Percentiles rank a stretch among this genome's conserved stretches.
Evolutionary conservation across 2,797 vertebrate species (phyloP).

Genomic region (Epinephelus coioides): DNA sequence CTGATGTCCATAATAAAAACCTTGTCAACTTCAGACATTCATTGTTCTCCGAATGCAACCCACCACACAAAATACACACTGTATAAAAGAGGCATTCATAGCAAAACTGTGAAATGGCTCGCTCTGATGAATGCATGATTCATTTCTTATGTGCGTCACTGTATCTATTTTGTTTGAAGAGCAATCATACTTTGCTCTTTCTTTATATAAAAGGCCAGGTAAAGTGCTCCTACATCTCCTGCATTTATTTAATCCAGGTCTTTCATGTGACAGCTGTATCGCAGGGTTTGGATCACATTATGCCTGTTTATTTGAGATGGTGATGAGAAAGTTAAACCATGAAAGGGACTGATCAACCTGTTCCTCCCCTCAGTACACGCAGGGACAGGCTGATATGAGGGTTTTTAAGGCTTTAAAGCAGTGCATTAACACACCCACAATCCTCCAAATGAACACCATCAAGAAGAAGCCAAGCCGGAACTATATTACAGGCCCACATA

Average conservation of each 20-base stretch:
- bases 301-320: neutral
- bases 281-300: neutral
- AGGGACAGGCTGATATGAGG: neutral
- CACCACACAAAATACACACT: slow-evolving; percentile 1
- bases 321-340: slow-evolving; percentile 27
- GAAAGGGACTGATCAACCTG: slow-evolving; percentile 1
- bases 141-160: neutral
- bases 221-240: neutral
- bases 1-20: neutral
- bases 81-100: neutral
- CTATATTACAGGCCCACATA: neutral
- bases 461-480: neutral
- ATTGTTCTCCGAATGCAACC: slow-evolving; percentile 4
- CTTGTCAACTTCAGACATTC: neutral
- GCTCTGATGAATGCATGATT: neutral
- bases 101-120: neutral
- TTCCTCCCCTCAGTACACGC: slow-evolving; percentile 2
- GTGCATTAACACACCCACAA: neutral
- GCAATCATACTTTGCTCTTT: neutral
- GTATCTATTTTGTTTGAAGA: neutral
- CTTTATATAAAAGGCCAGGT: neutral
- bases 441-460: slow-evolving; percentile 3
- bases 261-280: slow-evolving; percentile 16
- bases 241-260: neutral
- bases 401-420: neutral